Conservation (phyloP, 2,113 vertebrate genomes). For the Trematocara zebra region DNA sequence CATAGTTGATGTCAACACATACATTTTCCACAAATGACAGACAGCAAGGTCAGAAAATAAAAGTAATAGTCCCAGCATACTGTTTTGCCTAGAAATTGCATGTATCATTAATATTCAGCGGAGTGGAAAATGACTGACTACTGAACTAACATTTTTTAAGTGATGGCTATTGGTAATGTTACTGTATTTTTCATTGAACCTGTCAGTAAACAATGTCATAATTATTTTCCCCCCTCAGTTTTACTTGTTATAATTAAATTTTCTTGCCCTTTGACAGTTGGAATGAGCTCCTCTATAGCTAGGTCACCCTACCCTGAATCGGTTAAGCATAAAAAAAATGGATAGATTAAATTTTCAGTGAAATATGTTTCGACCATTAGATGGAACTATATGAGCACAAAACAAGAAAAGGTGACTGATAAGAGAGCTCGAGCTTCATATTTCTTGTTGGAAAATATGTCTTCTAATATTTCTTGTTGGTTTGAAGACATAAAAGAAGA, state of each 20-base stretch:
- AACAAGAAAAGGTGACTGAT: neutral
- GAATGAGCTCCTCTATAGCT: neutral
- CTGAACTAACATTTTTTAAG: neutral
- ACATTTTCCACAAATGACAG: neutral
- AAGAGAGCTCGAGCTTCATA: neutral
- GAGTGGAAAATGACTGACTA: neutral
- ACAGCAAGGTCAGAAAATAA: neutral
- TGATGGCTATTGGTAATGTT: neutral
- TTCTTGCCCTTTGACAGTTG: neutral
- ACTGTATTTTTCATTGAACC: neutral
- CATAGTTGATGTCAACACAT: neutral
- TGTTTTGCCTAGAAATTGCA: neutral
- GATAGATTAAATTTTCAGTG: neutral
- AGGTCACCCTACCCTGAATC: neutral
- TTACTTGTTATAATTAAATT: neutral
- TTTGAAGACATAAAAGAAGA: neutral
- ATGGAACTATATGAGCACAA: neutral
- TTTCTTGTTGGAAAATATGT: neutral
- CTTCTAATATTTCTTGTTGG: neutral
- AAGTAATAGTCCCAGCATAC: neutral
- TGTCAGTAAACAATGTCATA: neutral
- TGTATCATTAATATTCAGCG: neutral
- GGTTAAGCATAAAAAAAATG: neutral
- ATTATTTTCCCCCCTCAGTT: neutral
- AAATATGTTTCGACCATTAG: neutral